phyloP scores from a whole-genome alignment of 2,888 invertebrate genomes.

The Chalcis sispes region DNA sequence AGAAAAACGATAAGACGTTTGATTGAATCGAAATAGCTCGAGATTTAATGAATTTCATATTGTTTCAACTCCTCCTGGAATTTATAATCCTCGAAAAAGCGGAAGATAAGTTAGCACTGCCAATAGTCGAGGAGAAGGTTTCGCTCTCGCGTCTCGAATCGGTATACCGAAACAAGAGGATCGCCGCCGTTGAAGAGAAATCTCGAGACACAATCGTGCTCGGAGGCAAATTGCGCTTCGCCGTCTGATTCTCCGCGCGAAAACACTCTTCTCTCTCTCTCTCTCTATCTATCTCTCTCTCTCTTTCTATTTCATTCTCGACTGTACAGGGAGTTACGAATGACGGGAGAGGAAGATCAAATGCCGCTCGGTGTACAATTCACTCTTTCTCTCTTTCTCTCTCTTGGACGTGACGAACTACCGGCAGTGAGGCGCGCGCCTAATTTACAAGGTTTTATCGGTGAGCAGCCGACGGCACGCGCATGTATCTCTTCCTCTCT shows the following conservation, averaged over 20 bases:
- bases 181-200: slow-evolving; percentile 1
- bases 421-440: not conserved
- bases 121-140: slow-evolving; percentile 1
- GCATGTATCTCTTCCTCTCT: slow-evolving; percentile 9
- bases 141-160: too few species aligned
- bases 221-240: slow-evolving; percentile 45
- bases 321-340: slow-evolving; percentile 19
- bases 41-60: not conserved
- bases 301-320: not conserved
- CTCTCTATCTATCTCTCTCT: not conserved
- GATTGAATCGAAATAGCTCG: slow-evolving; percentile 25
- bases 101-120: slow-evolving; percentile 3
- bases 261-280: not conserved
- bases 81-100: not conserved
- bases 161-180: too few species aligned
- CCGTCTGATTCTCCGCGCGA: slow-evolving; percentile 9
- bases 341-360: slow-evolving; percentile 39
- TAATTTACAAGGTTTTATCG: slow-evolving; percentile 48
- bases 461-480: slow-evolving; percentile 28
- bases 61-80: too few species aligned
- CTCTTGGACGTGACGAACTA: slow-evolving; percentile 31
- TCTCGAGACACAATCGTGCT: slow-evolving; percentile 27
- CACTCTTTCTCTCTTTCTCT: slow-evolving; percentile 16
- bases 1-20: slow-evolving; percentile 16
- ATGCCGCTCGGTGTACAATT: slow-evolving; percentile 41